These are phyloP conservation scores for Palythoa heliodiscus DNA, from an alignment of 92 coral and sea anemone genomes.

Conservation along the genomic window DNA sequence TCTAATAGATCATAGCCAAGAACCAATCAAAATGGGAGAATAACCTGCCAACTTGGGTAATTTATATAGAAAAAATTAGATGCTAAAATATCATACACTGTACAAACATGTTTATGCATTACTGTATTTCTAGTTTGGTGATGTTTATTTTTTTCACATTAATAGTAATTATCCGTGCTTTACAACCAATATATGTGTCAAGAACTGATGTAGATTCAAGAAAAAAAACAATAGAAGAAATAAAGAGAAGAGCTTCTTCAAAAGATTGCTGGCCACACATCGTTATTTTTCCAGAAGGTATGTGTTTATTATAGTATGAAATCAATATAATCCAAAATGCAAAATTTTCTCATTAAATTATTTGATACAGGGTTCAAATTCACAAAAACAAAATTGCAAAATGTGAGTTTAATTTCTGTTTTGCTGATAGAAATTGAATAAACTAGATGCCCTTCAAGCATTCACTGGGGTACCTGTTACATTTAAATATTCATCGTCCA, in stretches of 20 bases:
- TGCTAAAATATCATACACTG: too few relatives aligned
- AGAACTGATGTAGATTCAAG: conserved; percentile 78
- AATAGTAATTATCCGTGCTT: conserved; percentile 61
- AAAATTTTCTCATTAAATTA: background rate
- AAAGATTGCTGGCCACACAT: conserved; percentile 78
- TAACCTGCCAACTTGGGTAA: too few relatives aligned
- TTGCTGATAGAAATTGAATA: too few relatives aligned
- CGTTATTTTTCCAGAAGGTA: conserved; percentile 81
- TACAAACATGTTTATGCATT: too few relatives aligned
- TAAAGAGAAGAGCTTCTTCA: conserved; percentile 71
- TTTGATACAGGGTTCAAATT: too few relatives aligned
- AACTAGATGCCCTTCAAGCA: too few relatives aligned
- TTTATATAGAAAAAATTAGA: too few relatives aligned
- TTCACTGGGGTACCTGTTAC: too few relatives aligned
- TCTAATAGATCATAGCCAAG: too few relatives aligned
- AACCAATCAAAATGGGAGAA: too few relatives aligned
- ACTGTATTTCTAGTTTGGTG: too few relatives aligned
- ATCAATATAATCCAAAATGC: background rate
- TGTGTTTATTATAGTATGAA: background rate
- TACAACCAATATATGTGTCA: conserved; percentile 78
- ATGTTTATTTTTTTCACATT: background rate
- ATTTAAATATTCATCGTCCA: too few relatives aligned
- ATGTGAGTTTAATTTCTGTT: background rate
- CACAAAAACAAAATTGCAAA: background rate
- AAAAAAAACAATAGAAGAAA: conserved; percentile 71